These are phyloP conservation scores for Galaxias olidus DNA, from an alignment of 2,797 vertebrate genomes.

Conservation along the genomic window DNA sequence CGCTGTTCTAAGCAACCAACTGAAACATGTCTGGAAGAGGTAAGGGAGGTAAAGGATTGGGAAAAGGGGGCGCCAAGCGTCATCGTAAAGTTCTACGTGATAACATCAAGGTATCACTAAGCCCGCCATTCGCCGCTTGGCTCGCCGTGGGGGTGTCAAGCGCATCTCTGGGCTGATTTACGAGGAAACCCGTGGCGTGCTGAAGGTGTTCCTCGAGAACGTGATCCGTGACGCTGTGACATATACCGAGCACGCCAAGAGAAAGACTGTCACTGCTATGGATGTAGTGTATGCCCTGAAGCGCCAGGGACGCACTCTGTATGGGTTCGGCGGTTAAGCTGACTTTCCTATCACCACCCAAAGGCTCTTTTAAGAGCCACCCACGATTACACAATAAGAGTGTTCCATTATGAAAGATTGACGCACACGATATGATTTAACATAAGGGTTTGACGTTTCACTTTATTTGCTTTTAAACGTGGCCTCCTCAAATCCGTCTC, in stretches of 20 bases:
- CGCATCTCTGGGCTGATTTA: slow-evolving; percentile 51
- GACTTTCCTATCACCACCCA: too few species aligned
- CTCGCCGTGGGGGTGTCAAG: slow-evolving; percentile 50
- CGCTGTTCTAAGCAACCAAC: neutral
- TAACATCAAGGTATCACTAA: slow-evolving; percentile 53
- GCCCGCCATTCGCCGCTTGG: slow-evolving; percentile 45
- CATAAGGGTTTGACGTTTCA: too few species aligned
- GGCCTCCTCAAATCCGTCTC: too few species aligned
- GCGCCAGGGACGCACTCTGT: slow-evolving; percentile 51
- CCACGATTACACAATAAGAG: too few species aligned
- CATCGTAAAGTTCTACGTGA: slow-evolving; percentile 47
- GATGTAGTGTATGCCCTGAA: slow-evolving; percentile 70
- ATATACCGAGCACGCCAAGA: slow-evolving; percentile 63
- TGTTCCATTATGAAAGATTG: too few species aligned
- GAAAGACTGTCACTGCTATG: slow-evolving; percentile 57
- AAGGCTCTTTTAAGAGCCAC: too few species aligned
- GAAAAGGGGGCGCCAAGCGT: slow-evolving; percentile 47
- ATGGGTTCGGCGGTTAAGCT: slow-evolving; percentile 1
- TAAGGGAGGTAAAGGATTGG: slow-evolving; percentile 47
- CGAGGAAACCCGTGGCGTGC: slow-evolving; percentile 43
- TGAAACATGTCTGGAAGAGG: slow-evolving; percentile 44
- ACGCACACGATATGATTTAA: too few species aligned
- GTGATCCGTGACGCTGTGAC: slow-evolving; percentile 75
- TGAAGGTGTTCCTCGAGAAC: slow-evolving; percentile 70
- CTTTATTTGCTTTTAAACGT: too few species aligned